These are phyloP conservation scores for Macrobrachium rosenbergii DNA, from an alignment of 1,140 invertebrate species.

Conservation along the genomic window DNA sequence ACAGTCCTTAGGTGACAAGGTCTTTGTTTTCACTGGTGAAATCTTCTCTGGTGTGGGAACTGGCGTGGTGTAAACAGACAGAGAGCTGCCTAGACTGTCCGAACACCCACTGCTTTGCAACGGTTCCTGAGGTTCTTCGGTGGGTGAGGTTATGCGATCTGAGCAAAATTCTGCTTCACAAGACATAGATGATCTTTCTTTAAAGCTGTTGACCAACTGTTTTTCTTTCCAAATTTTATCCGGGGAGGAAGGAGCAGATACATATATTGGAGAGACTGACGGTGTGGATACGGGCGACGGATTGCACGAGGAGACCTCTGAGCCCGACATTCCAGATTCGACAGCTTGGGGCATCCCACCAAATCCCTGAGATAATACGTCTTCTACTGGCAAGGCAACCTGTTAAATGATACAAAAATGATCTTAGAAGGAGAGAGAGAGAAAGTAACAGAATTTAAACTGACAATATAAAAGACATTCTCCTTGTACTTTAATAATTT, in stretches of 20 bases:
- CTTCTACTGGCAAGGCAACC: constrained; percentile 50
- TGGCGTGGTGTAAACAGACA: too few relatives aligned
- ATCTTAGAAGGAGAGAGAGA: not conserved
- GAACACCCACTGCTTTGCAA: not conserved
- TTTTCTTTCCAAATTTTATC: constrained; percentile 2
- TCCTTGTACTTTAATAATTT: too few relatives aligned
- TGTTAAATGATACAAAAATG: not conserved
- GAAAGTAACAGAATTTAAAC: too few relatives aligned
- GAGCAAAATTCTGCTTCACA: not conserved
- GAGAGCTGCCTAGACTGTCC: too few relatives aligned
- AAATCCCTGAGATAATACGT: constrained; percentile 49
- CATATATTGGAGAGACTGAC: constrained; percentile 22
- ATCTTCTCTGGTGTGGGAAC: too few relatives aligned
- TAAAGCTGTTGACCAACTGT: not conserved
- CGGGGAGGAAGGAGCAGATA: constrained; percentile 46
- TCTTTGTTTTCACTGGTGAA: too few relatives aligned
- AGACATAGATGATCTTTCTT: not conserved
- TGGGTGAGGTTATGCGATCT: too few relatives aligned
- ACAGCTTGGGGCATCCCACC: constrained; percentile 38
- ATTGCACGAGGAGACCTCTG: constrained; percentile 28
- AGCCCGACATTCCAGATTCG: constrained; percentile 44
- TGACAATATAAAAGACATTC: too few relatives aligned
- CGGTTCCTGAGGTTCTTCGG: not conserved
- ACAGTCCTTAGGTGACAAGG: too few relatives aligned
- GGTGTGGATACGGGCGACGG: constrained; percentile 21